Conservation (phyloP, 1,140 invertebrate genomes). For the Amphibalanus amphitrite region DNA sequence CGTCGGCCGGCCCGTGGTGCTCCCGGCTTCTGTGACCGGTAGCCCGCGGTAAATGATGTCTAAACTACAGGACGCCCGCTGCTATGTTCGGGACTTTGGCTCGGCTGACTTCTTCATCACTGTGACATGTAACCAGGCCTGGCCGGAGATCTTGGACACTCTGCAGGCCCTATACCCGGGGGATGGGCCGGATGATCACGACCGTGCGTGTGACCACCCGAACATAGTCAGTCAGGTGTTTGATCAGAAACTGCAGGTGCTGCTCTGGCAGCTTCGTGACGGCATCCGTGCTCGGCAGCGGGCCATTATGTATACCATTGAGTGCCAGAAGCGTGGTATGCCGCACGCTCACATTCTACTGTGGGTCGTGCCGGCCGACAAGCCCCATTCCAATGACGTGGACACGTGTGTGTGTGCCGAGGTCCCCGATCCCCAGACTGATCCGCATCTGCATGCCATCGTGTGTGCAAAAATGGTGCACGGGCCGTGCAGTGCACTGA, state of each 20-base stretch:
- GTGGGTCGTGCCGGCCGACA: conserved; percentile 14
- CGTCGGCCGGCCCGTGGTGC: conserved; percentile 4
- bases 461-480: conserved; percentile 22
- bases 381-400: conserved; percentile 16
- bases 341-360: conserved; percentile 24
- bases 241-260: conserved; percentile 10
- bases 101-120: conserved; percentile 29
- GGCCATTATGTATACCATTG: conserved; percentile 20
- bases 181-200: not conserved
- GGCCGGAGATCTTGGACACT: conserved; percentile 23
- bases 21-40: conserved; percentile 16
- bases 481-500: conserved; percentile 19
- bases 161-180: conserved; percentile 8
- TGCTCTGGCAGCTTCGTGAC: conserved; percentile 14
- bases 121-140: conserved; percentile 27
- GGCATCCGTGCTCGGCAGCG: conserved; percentile 15
- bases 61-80: conserved; percentile 23
- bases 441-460: conserved; percentile 15
- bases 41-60: conserved; percentile 18
- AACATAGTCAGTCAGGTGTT: conserved; percentile 15
- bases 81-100: conserved; percentile 22
- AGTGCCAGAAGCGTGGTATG: conserved; percentile 31
- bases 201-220: conserved; percentile 13
- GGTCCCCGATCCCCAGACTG: conserved; percentile 19
- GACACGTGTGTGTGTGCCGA: conserved; percentile 21